phyloP scores from a whole-genome alignment of 1,140 invertebrate species.

The Venustaconcha ellipsiformis region DNA sequence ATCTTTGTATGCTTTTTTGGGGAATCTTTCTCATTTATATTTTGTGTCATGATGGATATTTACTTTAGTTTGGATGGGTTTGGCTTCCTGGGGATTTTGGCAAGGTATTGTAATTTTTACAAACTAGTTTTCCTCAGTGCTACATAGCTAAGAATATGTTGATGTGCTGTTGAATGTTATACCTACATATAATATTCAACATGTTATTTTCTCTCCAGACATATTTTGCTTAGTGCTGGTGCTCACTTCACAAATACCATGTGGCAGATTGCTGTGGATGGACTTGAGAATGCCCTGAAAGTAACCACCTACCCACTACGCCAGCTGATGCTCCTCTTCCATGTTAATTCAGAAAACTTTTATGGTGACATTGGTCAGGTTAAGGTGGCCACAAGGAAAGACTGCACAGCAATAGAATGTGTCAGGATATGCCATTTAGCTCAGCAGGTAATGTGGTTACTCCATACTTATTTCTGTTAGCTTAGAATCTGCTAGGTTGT shows the following conservation, averaged over 20 bases:
- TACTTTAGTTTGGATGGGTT: too few relatives aligned
- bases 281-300: slow-evolving; percentile 83
- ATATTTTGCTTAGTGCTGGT: slow-evolving; percentile 86
- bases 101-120: too few relatives aligned
- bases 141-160: too few relatives aligned
- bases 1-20: too few relatives aligned
- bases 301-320: slow-evolving; percentile 86
- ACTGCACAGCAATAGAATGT: slow-evolving; percentile 84
- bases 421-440: slow-evolving; percentile 86
- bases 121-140: too few relatives aligned
- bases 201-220: slow-evolving; percentile 70
- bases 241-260: slow-evolving; percentile 82
- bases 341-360: slow-evolving; percentile 90
- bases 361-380: slow-evolving; percentile 93
- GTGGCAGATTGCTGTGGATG: slow-evolving; percentile 86
- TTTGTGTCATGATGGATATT: too few relatives aligned
- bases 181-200: too few relatives aligned
- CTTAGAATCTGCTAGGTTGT: too few relatives aligned
- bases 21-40: too few relatives aligned
- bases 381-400: slow-evolving; percentile 89
- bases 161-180: too few relatives aligned
- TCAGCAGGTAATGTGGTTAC: slow-evolving; percentile 76
- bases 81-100: too few relatives aligned
- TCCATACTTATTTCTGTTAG: background rate
- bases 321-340: slow-evolving; percentile 88